Conservation (phyloP, 2,797 vertebrate species). For the Lerista edwardsae region DNA sequence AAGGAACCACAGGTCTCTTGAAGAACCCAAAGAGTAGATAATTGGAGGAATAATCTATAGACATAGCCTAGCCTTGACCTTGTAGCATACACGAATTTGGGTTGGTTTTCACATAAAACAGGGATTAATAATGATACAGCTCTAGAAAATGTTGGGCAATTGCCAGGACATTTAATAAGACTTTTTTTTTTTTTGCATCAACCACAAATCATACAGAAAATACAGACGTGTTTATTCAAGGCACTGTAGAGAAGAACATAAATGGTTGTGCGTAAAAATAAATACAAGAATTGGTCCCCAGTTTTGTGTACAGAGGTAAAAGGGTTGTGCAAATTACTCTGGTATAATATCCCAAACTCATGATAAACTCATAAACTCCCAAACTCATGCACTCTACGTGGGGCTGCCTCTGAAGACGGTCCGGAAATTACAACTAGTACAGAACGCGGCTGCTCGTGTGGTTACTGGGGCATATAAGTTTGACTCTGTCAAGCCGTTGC, state of each 20-base stretch:
- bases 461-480: too few relatives aligned
- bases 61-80: neutral
- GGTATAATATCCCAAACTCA: neutral
- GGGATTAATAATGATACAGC: neutral
- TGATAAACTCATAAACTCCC: too few relatives aligned
- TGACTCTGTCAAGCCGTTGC: too few relatives aligned
- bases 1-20: neutral
- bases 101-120: conserved; percentile 9
- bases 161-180: neutral
- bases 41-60: conserved; percentile 19
- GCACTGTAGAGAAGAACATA: neutral
- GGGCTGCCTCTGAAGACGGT: too few relatives aligned
- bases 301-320: neutral
- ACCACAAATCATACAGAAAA: neutral
- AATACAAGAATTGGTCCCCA: neutral
- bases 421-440: too few relatives aligned
- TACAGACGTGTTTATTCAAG: neutral
- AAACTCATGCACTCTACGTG: too few relatives aligned
- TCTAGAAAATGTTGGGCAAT: neutral
- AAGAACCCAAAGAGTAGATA: neutral
- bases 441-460: too few relatives aligned
- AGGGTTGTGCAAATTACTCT: neutral
- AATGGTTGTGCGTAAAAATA: neutral
- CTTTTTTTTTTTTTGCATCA: neutral
- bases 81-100: neutral